Conservation (phyloP, 2,113 vertebrate genomes). For the Etia nguti region DNA sequence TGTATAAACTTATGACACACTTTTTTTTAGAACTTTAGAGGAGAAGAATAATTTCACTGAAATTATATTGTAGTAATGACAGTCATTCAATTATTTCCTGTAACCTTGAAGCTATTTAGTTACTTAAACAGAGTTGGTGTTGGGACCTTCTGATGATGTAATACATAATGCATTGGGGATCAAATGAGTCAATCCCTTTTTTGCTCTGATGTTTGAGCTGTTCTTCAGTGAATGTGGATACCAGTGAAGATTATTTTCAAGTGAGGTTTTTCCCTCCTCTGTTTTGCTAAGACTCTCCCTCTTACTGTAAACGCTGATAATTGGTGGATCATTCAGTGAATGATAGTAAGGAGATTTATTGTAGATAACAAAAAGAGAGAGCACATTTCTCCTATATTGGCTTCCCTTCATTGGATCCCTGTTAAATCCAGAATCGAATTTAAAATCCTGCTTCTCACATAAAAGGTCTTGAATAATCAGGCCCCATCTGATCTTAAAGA, state of each 20-base stretch:
- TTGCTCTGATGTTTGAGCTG: not conserved
- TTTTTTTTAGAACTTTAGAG: not conserved
- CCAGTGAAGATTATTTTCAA: not conserved
- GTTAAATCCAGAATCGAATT: not conserved
- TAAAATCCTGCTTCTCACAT: not conserved
- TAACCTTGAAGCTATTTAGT: not conserved
- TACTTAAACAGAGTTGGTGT: not conserved
- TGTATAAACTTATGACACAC: not conserved
- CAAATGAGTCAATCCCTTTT: not conserved
- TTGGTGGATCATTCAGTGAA: not conserved
- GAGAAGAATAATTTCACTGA: not conserved
- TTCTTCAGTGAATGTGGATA: not conserved
- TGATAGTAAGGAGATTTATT: not conserved
- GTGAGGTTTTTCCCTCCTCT: not conserved
- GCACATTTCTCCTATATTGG: not conserved
- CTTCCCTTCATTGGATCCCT: not conserved
- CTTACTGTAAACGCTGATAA: not conserved
- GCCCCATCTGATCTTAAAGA: not conserved
- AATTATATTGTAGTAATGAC: not conserved
- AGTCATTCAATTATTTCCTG: not conserved
- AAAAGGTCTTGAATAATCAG: not conserved
- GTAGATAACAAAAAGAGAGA: not conserved
- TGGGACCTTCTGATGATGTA: not conserved
- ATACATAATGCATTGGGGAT: not conserved
- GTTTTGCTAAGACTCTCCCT: not conserved